Percentiles rank a stretch among this genome's conserved stretches.
These are phyloP conservation scores for Sebastes minor DNA, from an alignment of 2,797 vertebrate genomes.

Conservation along the genomic window DNA sequence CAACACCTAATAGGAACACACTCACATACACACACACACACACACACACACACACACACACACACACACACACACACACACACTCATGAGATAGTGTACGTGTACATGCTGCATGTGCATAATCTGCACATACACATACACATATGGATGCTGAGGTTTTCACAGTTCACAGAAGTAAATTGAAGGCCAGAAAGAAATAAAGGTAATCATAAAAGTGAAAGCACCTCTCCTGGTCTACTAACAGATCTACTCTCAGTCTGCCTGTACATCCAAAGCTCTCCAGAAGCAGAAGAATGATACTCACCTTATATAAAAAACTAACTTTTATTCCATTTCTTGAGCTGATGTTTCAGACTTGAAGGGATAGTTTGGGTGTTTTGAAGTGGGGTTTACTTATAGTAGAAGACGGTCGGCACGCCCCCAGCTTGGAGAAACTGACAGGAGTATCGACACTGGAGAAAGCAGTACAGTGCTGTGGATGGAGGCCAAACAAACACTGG, in stretches of 20 bases:
- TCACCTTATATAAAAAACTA: background rate
- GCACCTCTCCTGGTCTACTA: background rate
- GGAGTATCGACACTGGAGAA: too few relatives aligned
- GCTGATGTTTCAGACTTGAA: background rate
- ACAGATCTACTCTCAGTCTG: background rate
- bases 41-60: background rate
- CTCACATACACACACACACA: background rate
- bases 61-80: background rate
- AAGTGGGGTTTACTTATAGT: too few relatives aligned
- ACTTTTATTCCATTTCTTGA: background rate
- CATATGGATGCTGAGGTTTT: background rate
- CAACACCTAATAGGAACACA: conserved; percentile 21
- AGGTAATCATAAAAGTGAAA: conserved; percentile 18
- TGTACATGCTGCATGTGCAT: background rate
- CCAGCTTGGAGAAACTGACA: too few relatives aligned
- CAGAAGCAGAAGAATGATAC: background rate
- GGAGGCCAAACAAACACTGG: too few relatives aligned
- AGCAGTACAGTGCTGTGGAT: too few relatives aligned
- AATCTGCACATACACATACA: background rate
- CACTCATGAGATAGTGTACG: background rate
- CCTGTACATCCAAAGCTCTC: background rate
- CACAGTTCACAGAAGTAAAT: background rate
- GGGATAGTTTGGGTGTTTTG: too few relatives aligned
- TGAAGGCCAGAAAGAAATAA: background rate
- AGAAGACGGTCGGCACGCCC: too few relatives aligned